Percentiles rank a stretch among this genome's conserved stretches.
Evolutionary conservation across 2,113 vertebrate genomes (phyloP).

Genomic region (Trachemys scripta): DNA sequence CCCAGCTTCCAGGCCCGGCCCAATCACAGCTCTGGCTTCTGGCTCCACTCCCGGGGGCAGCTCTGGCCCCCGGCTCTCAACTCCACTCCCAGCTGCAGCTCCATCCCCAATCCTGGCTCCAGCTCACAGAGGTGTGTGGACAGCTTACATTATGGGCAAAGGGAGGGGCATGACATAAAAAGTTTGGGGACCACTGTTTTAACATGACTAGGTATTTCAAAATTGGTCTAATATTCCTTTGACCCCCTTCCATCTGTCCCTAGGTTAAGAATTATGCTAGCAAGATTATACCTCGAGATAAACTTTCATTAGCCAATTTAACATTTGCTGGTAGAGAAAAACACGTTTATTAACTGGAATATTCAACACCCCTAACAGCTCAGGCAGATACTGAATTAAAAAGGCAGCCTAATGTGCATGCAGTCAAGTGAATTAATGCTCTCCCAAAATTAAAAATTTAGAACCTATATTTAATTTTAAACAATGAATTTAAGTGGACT

Average conservation of each 20-base stretch:
- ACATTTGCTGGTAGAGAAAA: slow-evolving; percentile 14
- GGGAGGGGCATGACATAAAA: no score
- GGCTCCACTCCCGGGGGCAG: no score
- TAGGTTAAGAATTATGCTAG: not conserved
- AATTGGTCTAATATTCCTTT: not conserved
- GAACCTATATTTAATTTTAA: not conserved
- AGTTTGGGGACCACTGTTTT: not conserved
- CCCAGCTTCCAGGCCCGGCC: no score
- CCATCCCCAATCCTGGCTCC: no score
- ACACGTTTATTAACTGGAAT: not conserved
- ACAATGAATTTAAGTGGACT: not conserved
- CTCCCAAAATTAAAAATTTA: not conserved
- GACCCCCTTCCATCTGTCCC: not conserved
- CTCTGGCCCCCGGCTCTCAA: no score
- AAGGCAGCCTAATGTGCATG: fast-evolving
- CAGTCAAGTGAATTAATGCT: not conserved
- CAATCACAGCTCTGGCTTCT: no score
- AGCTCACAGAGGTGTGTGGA: no score
- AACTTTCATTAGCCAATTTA: not conserved
- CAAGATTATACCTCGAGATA: not conserved
- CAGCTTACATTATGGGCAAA: no score
- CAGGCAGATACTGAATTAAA: fast-evolving
- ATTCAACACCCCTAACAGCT: fast-evolving
- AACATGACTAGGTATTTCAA: not conserved
- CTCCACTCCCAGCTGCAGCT: no score